Conservation (phyloP, 2,888 invertebrate genomes). For the Opisthograptis luteolata region DNA sequence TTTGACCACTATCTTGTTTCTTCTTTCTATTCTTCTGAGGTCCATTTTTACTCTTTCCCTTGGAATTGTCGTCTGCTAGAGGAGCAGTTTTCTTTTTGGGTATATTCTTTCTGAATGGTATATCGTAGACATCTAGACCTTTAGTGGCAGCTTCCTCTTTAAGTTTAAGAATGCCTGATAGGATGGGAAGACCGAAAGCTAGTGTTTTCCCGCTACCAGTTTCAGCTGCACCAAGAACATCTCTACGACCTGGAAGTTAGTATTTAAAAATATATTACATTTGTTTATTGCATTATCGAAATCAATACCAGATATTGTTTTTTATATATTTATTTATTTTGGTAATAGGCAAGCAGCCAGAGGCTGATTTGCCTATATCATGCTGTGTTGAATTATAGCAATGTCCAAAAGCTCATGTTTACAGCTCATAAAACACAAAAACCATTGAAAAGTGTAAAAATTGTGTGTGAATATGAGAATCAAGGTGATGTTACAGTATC, state of each 20-base stretch:
- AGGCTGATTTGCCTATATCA: too few relatives aligned
- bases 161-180: constrained; percentile 91
- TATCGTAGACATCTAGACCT: constrained; percentile 69
- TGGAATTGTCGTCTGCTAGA: constrained; percentile 7
- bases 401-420: too few relatives aligned
- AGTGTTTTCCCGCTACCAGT: constrained; percentile 99
- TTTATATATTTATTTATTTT: background rate
- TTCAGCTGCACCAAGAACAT: constrained; percentile 99
- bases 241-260: constrained; percentile 86
- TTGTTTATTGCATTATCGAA: too few relatives aligned
- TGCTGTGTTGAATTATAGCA: too few relatives aligned
- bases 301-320: too few relatives aligned
- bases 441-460: too few relatives aligned
- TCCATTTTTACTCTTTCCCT: constrained; percentile 27
- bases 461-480: too few relatives aligned
- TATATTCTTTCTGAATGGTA: constrained; percentile 67
- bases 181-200: constrained; percentile 97
- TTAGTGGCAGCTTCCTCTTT: constrained; percentile 76
- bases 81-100: constrained; percentile 52
- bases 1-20: constrained; percentile 20
- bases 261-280: too few relatives aligned
- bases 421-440: too few relatives aligned
- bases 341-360: too few relatives aligned
- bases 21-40: constrained; percentile 40
- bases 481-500: too few relatives aligned